Base-by-base conservation (phyloP, 2,888 invertebrate species). In the Onchidella celtica region DNA sequence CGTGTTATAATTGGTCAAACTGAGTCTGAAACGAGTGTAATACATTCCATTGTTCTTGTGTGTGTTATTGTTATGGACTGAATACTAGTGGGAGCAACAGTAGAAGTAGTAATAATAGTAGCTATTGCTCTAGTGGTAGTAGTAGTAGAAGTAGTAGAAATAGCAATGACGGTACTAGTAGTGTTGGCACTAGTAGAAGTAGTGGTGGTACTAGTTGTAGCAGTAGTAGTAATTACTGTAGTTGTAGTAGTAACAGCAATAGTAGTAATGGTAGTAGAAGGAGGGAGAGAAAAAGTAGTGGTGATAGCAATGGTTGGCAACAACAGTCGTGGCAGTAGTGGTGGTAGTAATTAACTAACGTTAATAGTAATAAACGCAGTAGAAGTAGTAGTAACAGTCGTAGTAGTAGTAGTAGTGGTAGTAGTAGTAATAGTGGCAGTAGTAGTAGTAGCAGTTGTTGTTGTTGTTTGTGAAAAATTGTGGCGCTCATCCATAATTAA, bases 401-500 rank as follows among this genome's bases (percentile, higher is more conserved):
- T 27, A 66, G 66, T 66, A 66, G 66, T 66, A 66, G 66, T 66
- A 66, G 66, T 29, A 66, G 66, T 66, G 32, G 66, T 66, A 66
- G 32, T 66, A 66, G 66, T 66, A 66, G 66, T 66, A 66, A 27
- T 66, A 66, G 66, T 66, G 32, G 29, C 34, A 29, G 66, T 66
- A 66, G n/a, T 61, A 55, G 55, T 55, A 55, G 55, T 55, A 55
- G 11, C 17, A 14, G 55, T 55, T 14, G 11, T 55, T 14, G 55
- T 55, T 14, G 17, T 55, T 14, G 11, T 55, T 14, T 55, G 11
- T 14, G 11, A 11, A 55, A 14, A 14, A 55, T 55, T 55, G 55
- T 55, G 11, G 17, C n/a, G n/a, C n/a, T n/a, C n/a, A n/a, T n/a
- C n/a, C n/a, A n/a, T n/a, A n/a, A n/a, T n/a, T n/a, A n/a, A n/a